Evolutionary conservation across 2,113 vertebrate genomes (phyloP).

Genomic region (Eptesicus fuscus): DNA sequence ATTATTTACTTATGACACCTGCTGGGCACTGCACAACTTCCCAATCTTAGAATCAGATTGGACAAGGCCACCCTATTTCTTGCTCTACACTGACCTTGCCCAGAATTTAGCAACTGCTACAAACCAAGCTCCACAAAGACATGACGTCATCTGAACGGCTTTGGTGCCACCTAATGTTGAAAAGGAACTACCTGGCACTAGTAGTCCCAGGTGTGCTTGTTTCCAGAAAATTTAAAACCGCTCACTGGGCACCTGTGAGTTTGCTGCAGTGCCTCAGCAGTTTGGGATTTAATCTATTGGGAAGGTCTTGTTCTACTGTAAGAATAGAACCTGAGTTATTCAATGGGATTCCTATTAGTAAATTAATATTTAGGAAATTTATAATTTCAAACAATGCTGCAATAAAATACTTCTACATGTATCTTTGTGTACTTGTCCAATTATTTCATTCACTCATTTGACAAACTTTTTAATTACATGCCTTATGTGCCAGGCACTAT

Average conservation of each 20-base stretch:
- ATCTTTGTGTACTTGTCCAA: background rate
- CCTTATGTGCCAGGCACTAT: background rate
- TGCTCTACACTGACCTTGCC: background rate
- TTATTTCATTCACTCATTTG: background rate
- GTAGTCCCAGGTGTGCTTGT: background rate
- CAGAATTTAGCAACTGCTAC: background rate
- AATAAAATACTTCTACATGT: background rate
- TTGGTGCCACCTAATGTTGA: conserved; percentile 55
- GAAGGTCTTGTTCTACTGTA: background rate
- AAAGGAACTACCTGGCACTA: background rate
- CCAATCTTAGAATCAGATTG: background rate
- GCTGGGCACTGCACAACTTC: background rate
- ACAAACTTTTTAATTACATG: background rate
- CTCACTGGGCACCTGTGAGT: background rate
- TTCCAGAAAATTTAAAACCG: background rate
- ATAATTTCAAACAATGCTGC: background rate
- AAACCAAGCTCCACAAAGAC: background rate
- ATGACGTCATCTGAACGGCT: background rate
- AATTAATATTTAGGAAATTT: background rate
- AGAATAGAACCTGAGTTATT: background rate
- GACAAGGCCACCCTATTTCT: background rate
- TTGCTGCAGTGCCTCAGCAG: background rate
- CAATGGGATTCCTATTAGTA: background rate
- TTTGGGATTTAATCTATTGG: background rate
- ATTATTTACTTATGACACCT: background rate